Conservation (phyloP, 2,888 invertebrate genomes). For the Acanthosoma haemorrhoidale region DNA sequence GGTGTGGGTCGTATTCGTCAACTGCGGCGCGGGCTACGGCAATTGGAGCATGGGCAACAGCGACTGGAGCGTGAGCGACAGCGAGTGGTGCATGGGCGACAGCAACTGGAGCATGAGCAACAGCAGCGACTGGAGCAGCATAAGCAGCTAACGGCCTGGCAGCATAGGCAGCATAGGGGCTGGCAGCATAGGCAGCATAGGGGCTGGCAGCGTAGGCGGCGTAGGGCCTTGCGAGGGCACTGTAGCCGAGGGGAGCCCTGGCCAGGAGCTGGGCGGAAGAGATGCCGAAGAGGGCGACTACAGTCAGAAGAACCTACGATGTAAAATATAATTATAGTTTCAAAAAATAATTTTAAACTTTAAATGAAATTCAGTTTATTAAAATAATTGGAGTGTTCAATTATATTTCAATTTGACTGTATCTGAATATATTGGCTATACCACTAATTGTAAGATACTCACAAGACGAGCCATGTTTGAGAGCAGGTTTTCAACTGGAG, state of each 20-base stretch:
- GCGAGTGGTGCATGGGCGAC: neutral
- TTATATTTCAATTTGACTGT: no score
- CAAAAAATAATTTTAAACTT: no score
- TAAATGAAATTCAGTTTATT: no score
- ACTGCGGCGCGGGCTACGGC: neutral
- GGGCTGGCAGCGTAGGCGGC: no score
- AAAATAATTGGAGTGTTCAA: no score
- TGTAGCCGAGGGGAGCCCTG: conserved; percentile 1
- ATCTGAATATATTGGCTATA: no score
- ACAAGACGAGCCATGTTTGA: conserved; percentile 18
- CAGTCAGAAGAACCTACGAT: neutral
- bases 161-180: neutral
- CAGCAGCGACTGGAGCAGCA: neutral
- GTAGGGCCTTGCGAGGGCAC: neutral
- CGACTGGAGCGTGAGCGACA: conserved; percentile 38
- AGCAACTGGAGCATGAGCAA: neutral
- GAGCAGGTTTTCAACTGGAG: neutral
- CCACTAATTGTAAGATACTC: no score
- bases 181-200: no score
- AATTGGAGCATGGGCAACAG: conserved; percentile 38
- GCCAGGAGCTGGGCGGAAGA: conserved; percentile 8
- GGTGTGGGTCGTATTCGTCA: neutral
- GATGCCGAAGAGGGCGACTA: neutral
- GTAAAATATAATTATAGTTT: no score
- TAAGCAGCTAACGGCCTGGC: neutral